Conservation (phyloP, 1,140 invertebrate genomes). For the Steinernema feltiae region DNA sequence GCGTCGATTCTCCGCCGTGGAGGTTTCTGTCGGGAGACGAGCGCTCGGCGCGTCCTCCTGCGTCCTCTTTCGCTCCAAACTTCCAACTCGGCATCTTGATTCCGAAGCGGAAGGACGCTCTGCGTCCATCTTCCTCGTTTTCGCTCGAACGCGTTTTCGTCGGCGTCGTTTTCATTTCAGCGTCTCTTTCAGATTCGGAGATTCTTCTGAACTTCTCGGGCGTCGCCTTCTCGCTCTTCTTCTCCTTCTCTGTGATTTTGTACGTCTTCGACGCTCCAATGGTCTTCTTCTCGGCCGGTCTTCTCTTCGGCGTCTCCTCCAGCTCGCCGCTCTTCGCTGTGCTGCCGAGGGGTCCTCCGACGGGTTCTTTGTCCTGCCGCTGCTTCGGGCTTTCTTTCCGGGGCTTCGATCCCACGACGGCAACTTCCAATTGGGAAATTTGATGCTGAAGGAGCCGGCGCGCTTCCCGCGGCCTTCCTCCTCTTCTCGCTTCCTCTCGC, state of each 20-base stretch:
- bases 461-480: not conserved
- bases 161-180: not conserved
- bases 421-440: not conserved
- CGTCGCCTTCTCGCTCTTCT: not conserved
- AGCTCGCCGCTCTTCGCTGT: not conserved
- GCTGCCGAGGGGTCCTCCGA: not conserved
- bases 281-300: not conserved
- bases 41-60: too few relatives aligned
- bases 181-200: not conserved
- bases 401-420: constrained; percentile 1
- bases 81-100: constrained; percentile 4
- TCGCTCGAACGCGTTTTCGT: not conserved
- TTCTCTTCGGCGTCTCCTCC: not conserved
- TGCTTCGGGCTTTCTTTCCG: not conserved
- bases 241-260: not conserved
- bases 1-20: not conserved
- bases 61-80: not conserved
- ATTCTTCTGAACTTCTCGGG: not conserved
- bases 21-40: not conserved
- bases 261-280: not conserved
- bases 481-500: not conserved
- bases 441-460: not conserved
- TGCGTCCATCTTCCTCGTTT: not conserved
- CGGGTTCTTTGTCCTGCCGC: not conserved
- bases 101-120: not conserved